Conservation (phyloP, 2,888 invertebrate genomes). For the Scaptomyza reducta region DNA sequence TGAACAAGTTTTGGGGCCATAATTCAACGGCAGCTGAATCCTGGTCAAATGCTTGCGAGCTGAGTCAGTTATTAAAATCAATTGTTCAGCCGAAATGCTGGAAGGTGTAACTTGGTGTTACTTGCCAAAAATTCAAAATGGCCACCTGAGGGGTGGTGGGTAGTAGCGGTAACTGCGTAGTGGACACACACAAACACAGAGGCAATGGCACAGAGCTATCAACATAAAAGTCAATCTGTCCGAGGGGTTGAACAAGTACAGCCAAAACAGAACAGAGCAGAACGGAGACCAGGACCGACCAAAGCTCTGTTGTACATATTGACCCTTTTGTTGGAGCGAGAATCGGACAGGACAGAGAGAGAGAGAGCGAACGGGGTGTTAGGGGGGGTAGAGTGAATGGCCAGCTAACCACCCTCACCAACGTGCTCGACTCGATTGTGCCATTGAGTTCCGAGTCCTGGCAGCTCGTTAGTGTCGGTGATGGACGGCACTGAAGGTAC, state of each 20-base stretch:
- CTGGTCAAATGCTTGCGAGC: conserved; percentile 28
- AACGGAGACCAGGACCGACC: conserved; percentile 12
- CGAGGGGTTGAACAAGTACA: conserved; percentile 67
- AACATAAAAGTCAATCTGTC: conserved; percentile 75
- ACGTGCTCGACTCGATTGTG: conserved; percentile 35
- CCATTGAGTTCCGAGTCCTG: conserved; percentile 27
- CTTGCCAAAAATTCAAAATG: conserved; percentile 62
- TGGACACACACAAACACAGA: conserved; percentile 41
- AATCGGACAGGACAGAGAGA: conserved; percentile 42
- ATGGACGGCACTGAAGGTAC: conserved; percentile 58
- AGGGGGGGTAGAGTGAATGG: conserved; percentile 2
- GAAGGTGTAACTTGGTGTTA: conserved; percentile 41
- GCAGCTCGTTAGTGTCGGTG: conserved; percentile 59
- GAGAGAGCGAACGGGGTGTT: background rate
- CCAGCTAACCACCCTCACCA: conserved; percentile 53
- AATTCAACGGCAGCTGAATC: conserved; percentile 15
- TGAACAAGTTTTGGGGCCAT: background rate
- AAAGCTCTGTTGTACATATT: conserved; percentile 50
- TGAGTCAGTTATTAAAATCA: conserved; percentile 56
- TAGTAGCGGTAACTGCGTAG: conserved; percentile 51
- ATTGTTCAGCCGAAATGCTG: conserved; percentile 37
- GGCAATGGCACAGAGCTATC: conserved; percentile 44
- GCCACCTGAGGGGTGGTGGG: conserved; percentile 68
- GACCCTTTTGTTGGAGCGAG: conserved; percentile 65
- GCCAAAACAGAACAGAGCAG: conserved; percentile 27